Evolutionary conservation across 2,113 vertebrate species (phyloP), one percentile per base, ranked within the genome.

Genomic region (Eudorcas thomsonii): DNA sequence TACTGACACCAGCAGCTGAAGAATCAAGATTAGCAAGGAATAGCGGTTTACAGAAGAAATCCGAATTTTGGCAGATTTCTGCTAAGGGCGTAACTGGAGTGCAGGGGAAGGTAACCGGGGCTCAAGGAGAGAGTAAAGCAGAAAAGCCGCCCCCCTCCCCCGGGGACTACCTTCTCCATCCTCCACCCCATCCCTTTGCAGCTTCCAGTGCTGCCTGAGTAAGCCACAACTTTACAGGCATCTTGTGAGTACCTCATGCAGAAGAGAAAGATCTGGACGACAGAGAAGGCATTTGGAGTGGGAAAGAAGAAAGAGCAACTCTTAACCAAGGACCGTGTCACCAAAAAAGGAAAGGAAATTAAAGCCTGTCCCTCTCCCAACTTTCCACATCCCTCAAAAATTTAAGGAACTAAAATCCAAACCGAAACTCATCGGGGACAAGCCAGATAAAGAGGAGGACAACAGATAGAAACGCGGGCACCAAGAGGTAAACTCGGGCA

Each of bases 311-410:
- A 90, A 85, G 30, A n/a, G 71, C 81, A 97, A 96, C 87, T 91
- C 77, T 88, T 59, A 94, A 88, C 59, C 84, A 93, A 95, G 43
- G 36, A 88, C 2, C 36, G 59, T 85, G 87, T 86, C 96, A 88
- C 98, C 90, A 97, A 97, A 95, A 97, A 98, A 91, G 89, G 93
- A 91, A 96, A 95, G 62, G 57, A 94, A 93, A 97, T 64, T 48
- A 71, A 71, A 87, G 39, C 36, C 36, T 50, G 25, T 85, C 43
- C 54, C 78, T 95, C 52, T 86, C 48, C 64, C 85, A 77, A 50
- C 80, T 97, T 82, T 52, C n/a, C n/a, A 50, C 4, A 97, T 83
- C n/a, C 26, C 30, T 74, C 36, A 39, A 52, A 90, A 95, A 94
- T 62, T 59, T 85, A 80, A 90, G 67, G 77, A 93, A 88, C 83